These are phyloP conservation scores for Folsomia candida DNA, from an alignment of 2,888 invertebrate species.

Conservation along the genomic window DNA sequence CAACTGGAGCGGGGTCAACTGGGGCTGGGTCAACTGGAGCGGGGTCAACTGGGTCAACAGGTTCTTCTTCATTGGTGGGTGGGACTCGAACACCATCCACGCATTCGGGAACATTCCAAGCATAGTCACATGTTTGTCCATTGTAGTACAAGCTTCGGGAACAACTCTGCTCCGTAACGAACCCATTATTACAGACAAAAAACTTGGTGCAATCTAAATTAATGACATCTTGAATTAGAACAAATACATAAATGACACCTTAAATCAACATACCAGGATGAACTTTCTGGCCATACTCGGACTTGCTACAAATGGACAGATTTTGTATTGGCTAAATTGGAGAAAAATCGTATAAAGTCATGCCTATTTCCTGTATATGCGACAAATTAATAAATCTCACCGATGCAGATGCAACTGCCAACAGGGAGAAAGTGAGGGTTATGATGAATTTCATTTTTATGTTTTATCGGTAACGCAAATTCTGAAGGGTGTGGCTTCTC, in stretches of 20 bases:
- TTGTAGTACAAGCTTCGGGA: background rate
- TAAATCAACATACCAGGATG: background rate
- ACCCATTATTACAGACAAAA: conserved; percentile 1
- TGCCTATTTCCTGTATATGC: too few relatives aligned
- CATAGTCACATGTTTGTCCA: background rate
- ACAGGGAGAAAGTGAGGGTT: background rate
- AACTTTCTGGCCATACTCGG: background rate
- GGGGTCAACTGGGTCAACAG: background rate
- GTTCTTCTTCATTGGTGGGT: background rate
- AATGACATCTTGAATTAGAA: too few relatives aligned
- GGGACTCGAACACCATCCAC: background rate
- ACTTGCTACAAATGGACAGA: background rate
- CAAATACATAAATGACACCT: too few relatives aligned
- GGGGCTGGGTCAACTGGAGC: background rate
- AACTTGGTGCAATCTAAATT: background rate
- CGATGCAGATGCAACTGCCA: background rate
- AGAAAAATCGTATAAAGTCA: too few relatives aligned
- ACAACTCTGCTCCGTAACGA: background rate
- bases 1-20: background rate
- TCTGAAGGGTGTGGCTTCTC: too few relatives aligned
- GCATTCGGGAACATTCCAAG: background rate
- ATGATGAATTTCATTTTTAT: background rate
- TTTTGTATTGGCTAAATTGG: background rate
- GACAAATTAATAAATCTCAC: too few relatives aligned
- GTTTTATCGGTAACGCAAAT: background rate